A percentile compares a stretch with the other conserved stretches of the same genome.
Evolutionary conservation across 2,888 invertebrate species (phyloP).

Genomic region (Thelaira solivaga): DNA sequence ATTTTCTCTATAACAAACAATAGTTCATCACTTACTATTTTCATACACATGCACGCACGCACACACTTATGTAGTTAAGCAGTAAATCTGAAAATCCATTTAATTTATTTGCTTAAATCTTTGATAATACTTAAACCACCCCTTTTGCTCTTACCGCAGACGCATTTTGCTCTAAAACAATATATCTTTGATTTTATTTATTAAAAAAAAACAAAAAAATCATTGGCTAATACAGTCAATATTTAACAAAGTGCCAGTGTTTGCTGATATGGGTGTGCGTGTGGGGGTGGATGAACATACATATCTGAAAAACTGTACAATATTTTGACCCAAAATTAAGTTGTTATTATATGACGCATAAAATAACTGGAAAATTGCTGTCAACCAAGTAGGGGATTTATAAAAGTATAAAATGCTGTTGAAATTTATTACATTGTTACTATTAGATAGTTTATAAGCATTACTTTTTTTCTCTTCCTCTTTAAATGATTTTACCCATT

Average conservation of each 20-base stretch:
- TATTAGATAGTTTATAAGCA: constrained; percentile 43
- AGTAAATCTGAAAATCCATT: constrained; percentile 4
- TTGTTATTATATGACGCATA: constrained; percentile 49
- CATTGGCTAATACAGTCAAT: too few relatives aligned
- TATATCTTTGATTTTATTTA: background rate
- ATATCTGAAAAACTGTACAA: background rate
- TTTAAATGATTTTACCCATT: background rate
- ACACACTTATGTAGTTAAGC: background rate
- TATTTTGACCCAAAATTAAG: constrained; percentile 39
- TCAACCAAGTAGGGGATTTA: constrained; percentile 11
- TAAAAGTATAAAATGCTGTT: constrained; percentile 12
- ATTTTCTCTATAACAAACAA: constrained; percentile 9
- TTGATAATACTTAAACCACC: background rate
- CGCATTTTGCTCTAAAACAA: background rate
- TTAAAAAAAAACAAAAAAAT: background rate
- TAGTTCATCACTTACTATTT: constrained; percentile 27
- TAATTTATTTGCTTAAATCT: constrained; percentile 34
- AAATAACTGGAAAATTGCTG: constrained; percentile 49
- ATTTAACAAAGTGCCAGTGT: constrained; percentile 47
- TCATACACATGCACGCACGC: background rate
- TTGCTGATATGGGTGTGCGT: background rate
- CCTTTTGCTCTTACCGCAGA: background rate
- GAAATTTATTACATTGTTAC: constrained; percentile 38
- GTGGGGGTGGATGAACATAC: background rate
- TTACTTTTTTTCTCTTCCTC: too few relatives aligned